Evolutionary conservation across 2,888 invertebrate genomes (phyloP).

Genomic region (Notocelia uddmanniana): DNA sequence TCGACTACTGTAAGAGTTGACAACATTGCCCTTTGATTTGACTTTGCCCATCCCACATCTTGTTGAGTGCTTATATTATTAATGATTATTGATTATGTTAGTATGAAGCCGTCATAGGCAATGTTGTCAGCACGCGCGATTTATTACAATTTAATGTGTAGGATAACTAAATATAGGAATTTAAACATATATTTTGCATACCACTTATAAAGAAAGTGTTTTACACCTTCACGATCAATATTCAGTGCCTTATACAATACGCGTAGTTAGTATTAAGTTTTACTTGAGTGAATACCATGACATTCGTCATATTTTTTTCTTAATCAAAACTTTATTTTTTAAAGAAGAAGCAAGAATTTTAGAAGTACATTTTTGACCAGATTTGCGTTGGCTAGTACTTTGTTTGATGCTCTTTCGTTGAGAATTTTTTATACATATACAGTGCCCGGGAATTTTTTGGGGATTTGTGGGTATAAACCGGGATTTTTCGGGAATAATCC

Average conservation of each 20-base stretch:
- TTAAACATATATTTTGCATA: too few relatives aligned
- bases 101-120: background rate
- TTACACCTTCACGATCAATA: background rate
- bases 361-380: too few relatives aligned
- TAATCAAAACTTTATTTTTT: background rate
- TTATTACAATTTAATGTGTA: background rate
- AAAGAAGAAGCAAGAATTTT: background rate
- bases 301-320: background rate
- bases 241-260: slow-evolving; percentile 2
- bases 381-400: too few relatives aligned
- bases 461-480: too few relatives aligned
- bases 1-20: background rate
- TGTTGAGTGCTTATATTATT: too few relatives aligned
- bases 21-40: slow-evolving; percentile 2
- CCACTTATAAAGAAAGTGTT: background rate
- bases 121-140: slow-evolving; percentile 2
- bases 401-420: too few relatives aligned
- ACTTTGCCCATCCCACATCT: background rate
- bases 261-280: background rate
- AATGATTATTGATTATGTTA: too few relatives aligned
- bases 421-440: too few relatives aligned
- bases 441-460: too few relatives aligned
- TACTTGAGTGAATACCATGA: slow-evolving; percentile 12
- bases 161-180: too few relatives aligned
- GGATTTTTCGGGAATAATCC: too few relatives aligned